These are phyloP conservation scores for Drosophila fulvimacula DNA, from an alignment of 2,888 invertebrate genomes.

Conservation along the genomic window DNA sequence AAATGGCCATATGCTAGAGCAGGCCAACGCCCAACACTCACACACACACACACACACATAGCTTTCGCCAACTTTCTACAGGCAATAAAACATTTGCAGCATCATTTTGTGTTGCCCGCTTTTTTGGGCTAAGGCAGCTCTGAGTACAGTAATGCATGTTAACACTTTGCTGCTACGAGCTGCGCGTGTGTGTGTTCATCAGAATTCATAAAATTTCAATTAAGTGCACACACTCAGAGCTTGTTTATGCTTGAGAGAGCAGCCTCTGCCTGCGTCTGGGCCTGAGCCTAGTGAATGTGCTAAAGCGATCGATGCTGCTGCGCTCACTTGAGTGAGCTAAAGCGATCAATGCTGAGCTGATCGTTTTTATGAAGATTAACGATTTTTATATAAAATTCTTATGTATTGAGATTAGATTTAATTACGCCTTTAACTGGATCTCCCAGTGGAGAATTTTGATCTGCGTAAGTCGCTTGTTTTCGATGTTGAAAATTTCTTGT, in stretches of 20 bases:
- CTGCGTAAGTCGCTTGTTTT: too few species aligned
- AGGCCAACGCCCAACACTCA: slow-evolving; percentile 43
- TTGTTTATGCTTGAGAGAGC: neutral
- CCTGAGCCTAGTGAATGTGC: too few species aligned
- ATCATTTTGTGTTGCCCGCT: slow-evolving; percentile 40
- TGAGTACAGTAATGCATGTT: slow-evolving; percentile 26
- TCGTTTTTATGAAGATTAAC: too few species aligned
- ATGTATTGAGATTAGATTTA: too few species aligned
- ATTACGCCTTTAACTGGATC: too few species aligned
- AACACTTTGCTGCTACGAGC: slow-evolving; percentile 17
- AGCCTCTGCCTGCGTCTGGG: neutral
- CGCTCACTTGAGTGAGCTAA: too few species aligned
- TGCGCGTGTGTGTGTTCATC: neutral
- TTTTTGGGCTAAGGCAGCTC: slow-evolving; percentile 34
- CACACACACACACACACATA: neutral
- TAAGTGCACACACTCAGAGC: slow-evolving; percentile 2
- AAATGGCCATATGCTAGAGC: slow-evolving; percentile 49
- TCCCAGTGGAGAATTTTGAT: too few species aligned
- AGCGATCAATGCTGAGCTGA: too few species aligned
- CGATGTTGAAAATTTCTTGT: too few species aligned
- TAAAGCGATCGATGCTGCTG: neutral
- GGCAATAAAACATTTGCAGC: slow-evolving; percentile 64
- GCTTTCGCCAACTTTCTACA: slow-evolving; percentile 15
- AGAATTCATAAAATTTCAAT: slow-evolving; percentile 25
- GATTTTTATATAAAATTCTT: too few species aligned